These are phyloP conservation scores for Drosophila kohkoa DNA, from an alignment of 1,140 invertebrate species.

Conservation along the genomic window DNA sequence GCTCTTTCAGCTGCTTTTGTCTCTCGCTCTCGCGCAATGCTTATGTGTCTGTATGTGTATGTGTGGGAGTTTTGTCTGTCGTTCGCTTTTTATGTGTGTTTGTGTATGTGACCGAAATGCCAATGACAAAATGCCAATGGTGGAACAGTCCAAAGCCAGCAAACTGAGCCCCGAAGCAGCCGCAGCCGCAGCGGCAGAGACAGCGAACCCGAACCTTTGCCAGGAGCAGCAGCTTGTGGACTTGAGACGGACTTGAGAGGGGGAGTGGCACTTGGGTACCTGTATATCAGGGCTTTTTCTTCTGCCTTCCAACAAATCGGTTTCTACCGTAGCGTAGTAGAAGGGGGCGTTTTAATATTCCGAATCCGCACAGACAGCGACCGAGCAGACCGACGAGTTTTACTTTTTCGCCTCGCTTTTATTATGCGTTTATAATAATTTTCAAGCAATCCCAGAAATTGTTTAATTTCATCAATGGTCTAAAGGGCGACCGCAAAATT, in stretches of 20 bases:
- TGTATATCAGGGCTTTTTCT: conserved; percentile 9
- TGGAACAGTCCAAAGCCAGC: conserved; percentile 41
- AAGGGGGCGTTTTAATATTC: conserved; percentile 65
- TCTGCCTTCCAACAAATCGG: conserved; percentile 9
- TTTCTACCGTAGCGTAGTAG: background rate
- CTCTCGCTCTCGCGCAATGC: conserved; percentile 43
- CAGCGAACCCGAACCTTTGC: conserved; percentile 19
- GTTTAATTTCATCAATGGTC: conserved; percentile 66
- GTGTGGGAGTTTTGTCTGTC: conserved; percentile 56
- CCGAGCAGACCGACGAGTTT: conserved; percentile 26
- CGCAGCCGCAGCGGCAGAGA: background rate
- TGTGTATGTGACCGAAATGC: conserved; percentile 84
- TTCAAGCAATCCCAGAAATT: conserved; percentile 58
- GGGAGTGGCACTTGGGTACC: conserved; percentile 25
- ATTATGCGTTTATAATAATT: conserved; percentile 65
- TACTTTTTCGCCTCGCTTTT: conserved; percentile 43
- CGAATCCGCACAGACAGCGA: conserved; percentile 59
- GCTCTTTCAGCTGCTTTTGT: conserved; percentile 55
- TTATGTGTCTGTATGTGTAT: conserved; percentile 29
- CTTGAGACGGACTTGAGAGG: too few species aligned
- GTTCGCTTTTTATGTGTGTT: conserved; percentile 79
- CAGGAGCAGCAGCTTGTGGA: conserved; percentile 26
- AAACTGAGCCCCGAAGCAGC: conserved; percentile 32
- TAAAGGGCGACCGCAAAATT: conserved; percentile 21
- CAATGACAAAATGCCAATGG: conserved; percentile 72